Percentiles rank a stretch among this genome's conserved stretches.
phyloP scores from a whole-genome alignment of 2,888 invertebrate genomes.

The Eristalis intricaria region DNA sequence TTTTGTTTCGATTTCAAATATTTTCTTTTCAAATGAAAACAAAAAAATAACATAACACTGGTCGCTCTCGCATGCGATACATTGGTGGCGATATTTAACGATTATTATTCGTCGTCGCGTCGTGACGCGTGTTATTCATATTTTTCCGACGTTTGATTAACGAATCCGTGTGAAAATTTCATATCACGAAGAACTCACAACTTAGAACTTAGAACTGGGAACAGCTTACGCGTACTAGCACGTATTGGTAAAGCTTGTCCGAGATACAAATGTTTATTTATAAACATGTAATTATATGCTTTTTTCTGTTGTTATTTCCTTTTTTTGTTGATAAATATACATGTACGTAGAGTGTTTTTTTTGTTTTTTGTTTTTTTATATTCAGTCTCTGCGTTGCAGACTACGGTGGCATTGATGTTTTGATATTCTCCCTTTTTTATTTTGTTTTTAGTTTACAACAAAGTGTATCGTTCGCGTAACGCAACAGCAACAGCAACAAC shows the following conservation, averaged over 20 bases:
- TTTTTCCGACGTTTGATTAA: slow-evolving; percentile 38
- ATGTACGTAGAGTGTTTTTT: background rate
- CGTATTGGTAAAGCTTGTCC: slow-evolving; percentile 50
- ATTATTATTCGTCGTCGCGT: slow-evolving; percentile 19
- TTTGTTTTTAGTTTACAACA: slow-evolving; percentile 24
- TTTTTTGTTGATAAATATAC: slow-evolving; percentile 55
- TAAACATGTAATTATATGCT: slow-evolving; percentile 58
- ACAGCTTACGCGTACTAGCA: slow-evolving; percentile 44
- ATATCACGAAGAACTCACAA: slow-evolving; percentile 13
- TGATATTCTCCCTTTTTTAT: slow-evolving; percentile 19
- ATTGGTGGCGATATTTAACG: slow-evolving; percentile 47
- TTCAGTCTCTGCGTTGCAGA: slow-evolving; percentile 70
- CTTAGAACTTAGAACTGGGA: slow-evolving; percentile 26
- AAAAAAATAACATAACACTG: slow-evolving; percentile 6
- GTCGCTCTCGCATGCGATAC: slow-evolving; percentile 18
- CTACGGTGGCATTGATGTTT: slow-evolving; percentile 63
- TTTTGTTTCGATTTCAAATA: background rate
- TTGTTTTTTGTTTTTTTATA: background rate
- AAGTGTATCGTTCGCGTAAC: background rate
- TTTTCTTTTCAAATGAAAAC: slow-evolving; percentile 15
- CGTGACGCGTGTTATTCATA: slow-evolving; percentile 45
- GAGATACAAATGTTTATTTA: slow-evolving; percentile 64
- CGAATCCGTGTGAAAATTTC: slow-evolving; percentile 23
- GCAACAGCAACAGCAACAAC: background rate
- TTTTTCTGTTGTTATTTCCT: slow-evolving; percentile 11